These are phyloP conservation scores for Nasonia longicornis DNA, from an alignment of 1,140 invertebrate genomes.

Conservation along the genomic window DNA sequence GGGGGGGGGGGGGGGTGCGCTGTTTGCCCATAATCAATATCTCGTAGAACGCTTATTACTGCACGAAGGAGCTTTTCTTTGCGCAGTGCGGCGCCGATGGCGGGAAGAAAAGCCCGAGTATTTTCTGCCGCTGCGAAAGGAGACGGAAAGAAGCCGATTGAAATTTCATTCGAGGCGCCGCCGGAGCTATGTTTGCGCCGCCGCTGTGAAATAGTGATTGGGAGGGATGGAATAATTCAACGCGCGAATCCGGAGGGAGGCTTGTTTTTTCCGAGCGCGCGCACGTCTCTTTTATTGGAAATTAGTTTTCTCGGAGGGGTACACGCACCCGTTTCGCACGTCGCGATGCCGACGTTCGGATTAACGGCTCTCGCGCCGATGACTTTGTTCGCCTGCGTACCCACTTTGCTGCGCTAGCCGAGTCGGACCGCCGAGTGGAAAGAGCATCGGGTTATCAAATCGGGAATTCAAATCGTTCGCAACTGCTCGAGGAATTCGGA, in stretches of 20 bases:
- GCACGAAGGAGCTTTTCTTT: slow-evolving; percentile 20
- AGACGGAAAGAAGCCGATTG: not conserved
- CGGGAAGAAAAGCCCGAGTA: not conserved
- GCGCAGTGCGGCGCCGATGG: not conserved
- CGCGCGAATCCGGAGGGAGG: not conserved
- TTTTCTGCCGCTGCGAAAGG: not conserved
- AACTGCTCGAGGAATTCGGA: not conserved
- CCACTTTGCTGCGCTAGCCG: no score
- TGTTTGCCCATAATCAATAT: slow-evolving; percentile 31
- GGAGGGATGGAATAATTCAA: slow-evolving; percentile 12
- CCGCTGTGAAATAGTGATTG: slow-evolving; percentile 11
- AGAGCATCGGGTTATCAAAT: not conserved
- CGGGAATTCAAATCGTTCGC: not conserved
- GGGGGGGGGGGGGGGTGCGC: not conserved
- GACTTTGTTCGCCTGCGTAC: no score
- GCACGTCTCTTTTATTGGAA: not conserved
- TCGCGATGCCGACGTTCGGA: no score
- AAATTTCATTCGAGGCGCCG: slow-evolving; percentile 27
- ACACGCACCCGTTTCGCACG: no score
- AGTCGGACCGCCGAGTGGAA: no score
- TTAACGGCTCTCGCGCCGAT: not conserved
- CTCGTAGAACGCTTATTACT: slow-evolving; percentile 25
- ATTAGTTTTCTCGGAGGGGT: not conserved
- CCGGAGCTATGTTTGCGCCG: not conserved
- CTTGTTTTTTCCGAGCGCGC: not conserved